These are phyloP conservation scores for Diplodus sargus DNA, from an alignment of 2,797 vertebrate genomes.

Conservation along the genomic window DNA sequence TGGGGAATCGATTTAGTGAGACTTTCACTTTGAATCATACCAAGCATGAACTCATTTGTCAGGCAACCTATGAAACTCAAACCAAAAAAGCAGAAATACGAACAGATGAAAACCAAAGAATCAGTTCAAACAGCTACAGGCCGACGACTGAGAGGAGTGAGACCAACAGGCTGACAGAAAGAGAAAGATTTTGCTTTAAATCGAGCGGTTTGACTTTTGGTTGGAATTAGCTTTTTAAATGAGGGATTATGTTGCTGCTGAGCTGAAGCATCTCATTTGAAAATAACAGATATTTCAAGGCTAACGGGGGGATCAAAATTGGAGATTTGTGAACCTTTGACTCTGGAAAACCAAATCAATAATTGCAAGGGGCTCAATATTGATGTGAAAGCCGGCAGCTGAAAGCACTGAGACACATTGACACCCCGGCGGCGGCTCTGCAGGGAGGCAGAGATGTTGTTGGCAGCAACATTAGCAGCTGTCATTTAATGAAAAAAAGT, in stretches of 20 bases:
- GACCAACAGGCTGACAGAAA: neutral
- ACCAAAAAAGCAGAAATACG: too few relatives aligned
- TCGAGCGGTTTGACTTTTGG: neutral
- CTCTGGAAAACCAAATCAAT: slow-evolving; percentile 15
- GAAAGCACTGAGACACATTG: neutral
- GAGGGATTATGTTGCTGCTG: neutral
- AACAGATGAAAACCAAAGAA: too few relatives aligned
- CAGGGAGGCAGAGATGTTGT: neutral
- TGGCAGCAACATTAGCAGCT: slow-evolving; percentile 10
- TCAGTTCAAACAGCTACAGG: too few relatives aligned
- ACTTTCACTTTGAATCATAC: too few relatives aligned
- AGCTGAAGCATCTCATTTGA: neutral
- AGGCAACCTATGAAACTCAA: too few relatives aligned
- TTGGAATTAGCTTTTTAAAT: neutral
- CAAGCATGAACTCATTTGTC: too few relatives aligned
- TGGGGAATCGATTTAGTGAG: too few relatives aligned
- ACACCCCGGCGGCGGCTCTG: neutral
- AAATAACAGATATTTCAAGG: neutral
- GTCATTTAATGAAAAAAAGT: neutral
- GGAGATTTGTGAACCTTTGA: neutral
- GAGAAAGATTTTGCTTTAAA: neutral
- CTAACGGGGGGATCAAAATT: too few relatives aligned
- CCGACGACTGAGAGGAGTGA: neutral
- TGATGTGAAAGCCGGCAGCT: slow-evolving; percentile 6
- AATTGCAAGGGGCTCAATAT: slow-evolving; percentile 14